A percentile compares a stretch with the other conserved stretches of the same genome.
Conservation (phyloP, 2,888 invertebrate genomes). For the Scaptomyza flava region DNA sequence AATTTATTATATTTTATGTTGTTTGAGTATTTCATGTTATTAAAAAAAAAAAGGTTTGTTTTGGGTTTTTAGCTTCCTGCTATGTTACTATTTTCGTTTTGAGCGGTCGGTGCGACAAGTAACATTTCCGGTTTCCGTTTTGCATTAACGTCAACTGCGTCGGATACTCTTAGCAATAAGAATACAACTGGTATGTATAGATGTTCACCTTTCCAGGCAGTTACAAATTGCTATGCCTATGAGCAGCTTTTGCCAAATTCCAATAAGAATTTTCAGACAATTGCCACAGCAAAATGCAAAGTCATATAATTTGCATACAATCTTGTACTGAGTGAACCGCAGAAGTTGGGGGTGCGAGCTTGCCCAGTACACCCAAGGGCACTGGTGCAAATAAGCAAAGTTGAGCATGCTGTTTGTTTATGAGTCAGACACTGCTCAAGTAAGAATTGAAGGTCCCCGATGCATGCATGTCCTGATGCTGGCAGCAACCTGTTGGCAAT, state of each 20-base stretch:
- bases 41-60: background rate
- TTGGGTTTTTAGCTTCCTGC: constrained; percentile 35
- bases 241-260: constrained; percentile 11
- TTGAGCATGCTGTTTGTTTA: constrained; percentile 57
- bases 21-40: background rate
- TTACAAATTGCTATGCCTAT: constrained; percentile 8
- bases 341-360: background rate
- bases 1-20: background rate
- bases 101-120: constrained; percentile 47
- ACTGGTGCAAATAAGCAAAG: constrained; percentile 71
- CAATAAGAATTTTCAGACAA: constrained; percentile 41
- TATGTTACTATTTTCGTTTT: constrained; percentile 25
- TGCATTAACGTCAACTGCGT: constrained; percentile 43
- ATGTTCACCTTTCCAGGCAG: background rate
- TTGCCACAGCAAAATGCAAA: constrained; percentile 40
- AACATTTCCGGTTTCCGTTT: constrained; percentile 71
- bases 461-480: constrained; percentile 44
- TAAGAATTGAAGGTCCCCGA: constrained; percentile 27
- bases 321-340: constrained; percentile 18
- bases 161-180: background rate
- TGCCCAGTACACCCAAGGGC: constrained; percentile 47
- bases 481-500: constrained; percentile 67
- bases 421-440: constrained; percentile 40
- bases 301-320: constrained; percentile 64
- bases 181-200: background rate